These are phyloP conservation scores for Tragelaphus eurycerus DNA, from an alignment of 2,797 vertebrate genomes.

Conservation along the genomic window DNA sequence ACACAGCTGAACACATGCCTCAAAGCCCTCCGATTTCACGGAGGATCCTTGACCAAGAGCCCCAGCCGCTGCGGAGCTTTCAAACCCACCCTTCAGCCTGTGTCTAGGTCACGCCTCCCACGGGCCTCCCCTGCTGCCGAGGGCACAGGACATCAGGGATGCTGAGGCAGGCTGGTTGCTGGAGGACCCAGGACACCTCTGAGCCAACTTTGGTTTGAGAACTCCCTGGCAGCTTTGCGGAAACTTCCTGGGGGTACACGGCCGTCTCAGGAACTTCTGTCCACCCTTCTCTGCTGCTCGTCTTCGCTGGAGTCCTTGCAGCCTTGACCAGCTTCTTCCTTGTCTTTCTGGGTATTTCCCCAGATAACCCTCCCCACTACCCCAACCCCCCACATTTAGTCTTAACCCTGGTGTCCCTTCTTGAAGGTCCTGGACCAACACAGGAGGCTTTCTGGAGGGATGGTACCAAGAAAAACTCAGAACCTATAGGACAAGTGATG, in stretches of 20 bases:
- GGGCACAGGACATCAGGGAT: background rate
- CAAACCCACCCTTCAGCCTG: background rate
- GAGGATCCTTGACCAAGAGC: too few relatives aligned
- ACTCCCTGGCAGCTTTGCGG: background rate
- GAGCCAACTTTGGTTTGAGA: background rate
- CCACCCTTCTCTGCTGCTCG: background rate
- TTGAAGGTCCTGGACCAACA: background rate
- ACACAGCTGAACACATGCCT: fast-evolving
- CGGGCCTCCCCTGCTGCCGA: background rate
- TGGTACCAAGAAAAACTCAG: background rate
- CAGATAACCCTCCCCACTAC: background rate
- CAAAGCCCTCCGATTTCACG: background rate
- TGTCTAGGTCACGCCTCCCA: background rate
- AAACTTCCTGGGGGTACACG: background rate
- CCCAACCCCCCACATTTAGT: background rate
- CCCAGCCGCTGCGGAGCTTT: background rate
- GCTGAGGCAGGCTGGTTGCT: background rate
- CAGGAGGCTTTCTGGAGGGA: background rate
- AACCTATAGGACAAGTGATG: background rate
- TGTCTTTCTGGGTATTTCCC: background rate
- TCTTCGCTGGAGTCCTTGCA: background rate
- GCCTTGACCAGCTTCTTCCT: background rate
- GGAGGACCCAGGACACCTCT: background rate
- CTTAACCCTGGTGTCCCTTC: background rate
- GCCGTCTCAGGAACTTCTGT: too few relatives aligned